Evolutionary conservation across 2,797 vertebrate species (phyloP).

Genomic region (Botia almorhae): DNA sequence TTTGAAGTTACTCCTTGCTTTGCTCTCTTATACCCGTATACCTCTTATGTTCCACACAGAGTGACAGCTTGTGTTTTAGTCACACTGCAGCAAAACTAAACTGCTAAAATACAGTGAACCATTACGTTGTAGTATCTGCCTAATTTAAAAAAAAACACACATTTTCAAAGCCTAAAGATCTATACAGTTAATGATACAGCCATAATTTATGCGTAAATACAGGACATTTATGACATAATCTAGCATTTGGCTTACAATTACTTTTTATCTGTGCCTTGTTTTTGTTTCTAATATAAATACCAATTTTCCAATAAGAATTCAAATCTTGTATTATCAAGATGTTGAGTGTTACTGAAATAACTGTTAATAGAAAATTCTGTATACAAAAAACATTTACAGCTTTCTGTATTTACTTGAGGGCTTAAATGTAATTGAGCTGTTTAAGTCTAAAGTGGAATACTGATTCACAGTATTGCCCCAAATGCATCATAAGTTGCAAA

Average conservation of each 20-base stretch:
- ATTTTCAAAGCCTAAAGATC: not conserved
- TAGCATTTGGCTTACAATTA: slow-evolving; percentile 8
- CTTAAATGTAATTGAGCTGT: not conserved
- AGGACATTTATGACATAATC: not conserved
- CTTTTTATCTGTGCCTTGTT: slow-evolving; percentile 41
- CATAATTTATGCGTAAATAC: not conserved
- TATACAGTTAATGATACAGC: not conserved
- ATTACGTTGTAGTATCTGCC: slow-evolving; percentile 10
- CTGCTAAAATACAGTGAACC: slow-evolving; percentile 37
- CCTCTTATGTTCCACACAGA: not conserved
- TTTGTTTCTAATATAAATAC: not conserved
- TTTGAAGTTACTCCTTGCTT: slow-evolving; percentile 29
- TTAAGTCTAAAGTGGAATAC: slow-evolving; percentile 1
- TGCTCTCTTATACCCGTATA: not conserved
- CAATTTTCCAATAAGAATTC: not conserved
- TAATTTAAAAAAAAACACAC: not conserved
- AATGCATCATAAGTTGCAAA: not conserved
- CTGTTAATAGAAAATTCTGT: not conserved
- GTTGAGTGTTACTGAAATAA: too few relatives aligned
- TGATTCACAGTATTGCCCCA: not conserved
- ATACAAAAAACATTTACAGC: not conserved
- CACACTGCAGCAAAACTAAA: slow-evolving; percentile 15
- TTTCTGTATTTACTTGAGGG: not conserved
- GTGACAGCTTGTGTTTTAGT: slow-evolving; percentile 12
- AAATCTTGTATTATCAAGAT: not conserved